Evolutionary conservation across 1,140 invertebrate species (phyloP), one percentile per base, ranked within the genome.

Genomic region (Zaprionus taronus): DNA sequence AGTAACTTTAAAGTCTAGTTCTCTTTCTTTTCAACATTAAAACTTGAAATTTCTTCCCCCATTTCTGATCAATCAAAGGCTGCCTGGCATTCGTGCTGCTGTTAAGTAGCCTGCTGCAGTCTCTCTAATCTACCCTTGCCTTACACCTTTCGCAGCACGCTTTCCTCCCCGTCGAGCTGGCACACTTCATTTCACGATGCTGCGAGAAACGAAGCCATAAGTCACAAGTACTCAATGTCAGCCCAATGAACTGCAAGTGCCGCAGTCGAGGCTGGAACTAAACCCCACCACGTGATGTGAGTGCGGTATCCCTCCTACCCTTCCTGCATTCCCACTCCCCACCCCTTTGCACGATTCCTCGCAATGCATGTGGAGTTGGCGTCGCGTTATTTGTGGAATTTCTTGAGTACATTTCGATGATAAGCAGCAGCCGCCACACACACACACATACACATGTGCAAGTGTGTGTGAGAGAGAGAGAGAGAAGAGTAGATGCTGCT

Each of bases 381-480:
- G 73, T 90, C 84, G 79, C 82, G 86, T 82, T 74, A 90, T 90
- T 90, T 90, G 72, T 58, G 86, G 86, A 90, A 90, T 90, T 90
- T 90, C 86, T 90, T 81, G 81, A 90, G 85, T 90, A 90, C 79
- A 90, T 90, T 90, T 90, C 85, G 81, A 85, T 89, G 85, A 89
- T 89, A 89, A 90, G 85, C 58, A 81, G 51, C 64, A 57, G 78
- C 65, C 51, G 36, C 65, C 65, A 57, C 47, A 72, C 60, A 69
- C n/a, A n/a, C n/a, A n/a, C n/a, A n/a, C n/a, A n/a, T n/a, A n/a
- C n/a, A 24, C 22, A 36, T n/a, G 47, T 20, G 36, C 53, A 63
- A 61, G 60, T 70, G 61, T 24, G 55, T 47, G 4, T 55, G n/a
- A 5, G 34, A 6, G 22, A 26, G 24, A 7, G 14, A 55, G 63